Evolutionary conservation across 1,140 invertebrate genomes (phyloP).

Genomic region (Anastatus disparis): DNA sequence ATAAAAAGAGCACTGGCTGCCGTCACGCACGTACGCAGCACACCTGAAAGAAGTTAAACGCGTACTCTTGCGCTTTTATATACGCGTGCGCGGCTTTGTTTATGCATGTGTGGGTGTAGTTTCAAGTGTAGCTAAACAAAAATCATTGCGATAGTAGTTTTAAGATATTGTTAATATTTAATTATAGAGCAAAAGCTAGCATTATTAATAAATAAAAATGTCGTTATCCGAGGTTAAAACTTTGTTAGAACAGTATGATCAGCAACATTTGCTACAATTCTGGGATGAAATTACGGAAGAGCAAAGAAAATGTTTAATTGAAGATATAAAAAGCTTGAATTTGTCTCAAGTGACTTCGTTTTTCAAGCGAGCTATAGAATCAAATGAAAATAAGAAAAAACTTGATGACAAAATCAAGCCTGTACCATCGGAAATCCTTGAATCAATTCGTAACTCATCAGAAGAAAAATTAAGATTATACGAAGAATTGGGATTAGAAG

Average conservation of each 20-base stretch:
- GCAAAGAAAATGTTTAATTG: conserved; percentile 70
- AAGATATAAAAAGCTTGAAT: conserved; percentile 75
- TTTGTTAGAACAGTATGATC: conserved; percentile 58
- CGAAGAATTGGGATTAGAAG: conserved; percentile 73
- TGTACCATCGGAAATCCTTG: conserved; percentile 80
- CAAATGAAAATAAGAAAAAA: conserved; percentile 70
- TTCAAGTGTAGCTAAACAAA: no score
- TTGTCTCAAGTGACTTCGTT: conserved; percentile 75
- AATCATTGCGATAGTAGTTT: no score
- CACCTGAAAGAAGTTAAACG: no score
- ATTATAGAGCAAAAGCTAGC: no score
- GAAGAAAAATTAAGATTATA: conserved; percentile 75
- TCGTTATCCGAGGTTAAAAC: conserved; percentile 14
- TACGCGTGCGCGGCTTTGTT: no score
- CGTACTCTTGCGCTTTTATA: no score
- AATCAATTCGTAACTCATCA: conserved; percentile 71
- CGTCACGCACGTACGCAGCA: no score
- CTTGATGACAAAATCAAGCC: conserved; percentile 87
- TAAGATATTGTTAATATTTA: no score
- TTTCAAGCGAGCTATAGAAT: conserved; percentile 73
- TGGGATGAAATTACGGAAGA: conserved; percentile 79
- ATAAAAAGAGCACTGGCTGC: no score
- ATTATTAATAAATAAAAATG: no score
- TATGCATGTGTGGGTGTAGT: no score
- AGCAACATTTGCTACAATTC: conserved; percentile 88